Evolutionary conservation across 2,888 invertebrate genomes (phyloP), one percentile per base, ranked within the genome.

Genomic region (Agrilus cyanescens): DNA sequence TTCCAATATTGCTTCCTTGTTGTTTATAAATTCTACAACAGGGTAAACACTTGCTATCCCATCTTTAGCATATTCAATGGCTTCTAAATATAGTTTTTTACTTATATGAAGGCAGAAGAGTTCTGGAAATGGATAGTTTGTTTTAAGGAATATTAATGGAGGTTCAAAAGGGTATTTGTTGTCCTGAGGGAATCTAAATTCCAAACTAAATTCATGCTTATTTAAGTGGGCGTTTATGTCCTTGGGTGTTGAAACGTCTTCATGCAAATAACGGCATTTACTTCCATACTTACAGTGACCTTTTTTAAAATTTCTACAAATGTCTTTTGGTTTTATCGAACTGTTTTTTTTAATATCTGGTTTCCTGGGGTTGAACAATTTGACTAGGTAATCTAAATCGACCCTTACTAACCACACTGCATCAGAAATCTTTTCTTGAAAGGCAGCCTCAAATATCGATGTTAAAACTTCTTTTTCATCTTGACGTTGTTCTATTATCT

Each of bases 401-500:
- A 86, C 65, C 55, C 74, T 76, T 1, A 87, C 66, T 47, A 70
- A 74, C 87, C 87, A 88, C 13, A 85, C 72, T 30, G 61, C 56
- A 64, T 84, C 76, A 41, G 71, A 69, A 42, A 85, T 80, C 59
- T 80, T 82, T 46, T 80, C 78, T 54, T 69, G 71, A 59, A 83
- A 86, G 25, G 72, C 70, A 25, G 71, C 67, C 45, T 83, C 85
- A 54, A 85, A 88, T 49, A 87, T 87, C 12, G 85, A 85, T 63
- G 82, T 76, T 29, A 88, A 63, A 0, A 82, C 83, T 48, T 78
- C 76, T 61, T 78, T 78, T 57, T 88, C 87, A 43, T 86, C 86
- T 8, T 64, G 65, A 46, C 79, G 72, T 66, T 78, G 78, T 60
- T 82, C 81, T 20, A 75, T 49, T 32, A 82, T 57, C 53, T 81